Evolutionary conservation across 1,140 invertebrate species (phyloP).

Genomic region (Scaptodrosophila lebanonensis): DNA sequence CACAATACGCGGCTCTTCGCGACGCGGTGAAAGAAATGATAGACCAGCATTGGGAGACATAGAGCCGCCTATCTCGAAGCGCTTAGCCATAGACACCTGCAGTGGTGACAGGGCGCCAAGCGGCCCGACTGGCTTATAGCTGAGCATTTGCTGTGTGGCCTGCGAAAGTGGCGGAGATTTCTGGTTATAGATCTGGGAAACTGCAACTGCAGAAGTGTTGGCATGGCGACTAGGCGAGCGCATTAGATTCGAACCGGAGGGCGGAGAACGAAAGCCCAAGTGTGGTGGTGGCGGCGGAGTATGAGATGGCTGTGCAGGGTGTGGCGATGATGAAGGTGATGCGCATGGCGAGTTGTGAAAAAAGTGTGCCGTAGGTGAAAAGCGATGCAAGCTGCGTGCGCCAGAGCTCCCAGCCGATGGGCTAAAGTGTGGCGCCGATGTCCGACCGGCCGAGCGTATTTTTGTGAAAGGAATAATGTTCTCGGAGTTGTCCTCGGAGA

Average conservation of each 20-base stretch:
- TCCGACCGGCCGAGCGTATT: slow-evolving; percentile 57
- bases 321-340: slow-evolving; percentile 69
- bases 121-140: slow-evolving; percentile 65
- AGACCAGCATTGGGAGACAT: slow-evolving; percentile 64
- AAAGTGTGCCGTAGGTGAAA: slow-evolving; percentile 57
- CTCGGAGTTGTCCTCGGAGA: slow-evolving; percentile 90
- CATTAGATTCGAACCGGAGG: slow-evolving; percentile 69
- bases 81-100: slow-evolving; percentile 67
- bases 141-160: slow-evolving; percentile 72
- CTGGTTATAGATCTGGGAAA: slow-evolving; percentile 56
- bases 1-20: slow-evolving; percentile 65
- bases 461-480: slow-evolving; percentile 87
- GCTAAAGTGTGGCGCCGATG: slow-evolving; percentile 29
- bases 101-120: slow-evolving; percentile 64
- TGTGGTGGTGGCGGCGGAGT: slow-evolving; percentile 47
- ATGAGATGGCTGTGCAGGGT: slow-evolving; percentile 51
- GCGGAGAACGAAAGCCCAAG: slow-evolving; percentile 76
- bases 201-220: slow-evolving; percentile 25
- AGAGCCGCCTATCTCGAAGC: slow-evolving; percentile 66
- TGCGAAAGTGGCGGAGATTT: slow-evolving; percentile 71
- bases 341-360: slow-evolving; percentile 72
- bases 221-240: slow-evolving; percentile 64
- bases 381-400: slow-evolving; percentile 46
- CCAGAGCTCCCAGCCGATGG: slow-evolving; percentile 33
- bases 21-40: slow-evolving; percentile 63